A percentile compares a stretch with the other conserved stretches of the same genome.
phyloP scores from a whole-genome alignment of 2,113 vertebrate species.

The Indri indri region DNA sequence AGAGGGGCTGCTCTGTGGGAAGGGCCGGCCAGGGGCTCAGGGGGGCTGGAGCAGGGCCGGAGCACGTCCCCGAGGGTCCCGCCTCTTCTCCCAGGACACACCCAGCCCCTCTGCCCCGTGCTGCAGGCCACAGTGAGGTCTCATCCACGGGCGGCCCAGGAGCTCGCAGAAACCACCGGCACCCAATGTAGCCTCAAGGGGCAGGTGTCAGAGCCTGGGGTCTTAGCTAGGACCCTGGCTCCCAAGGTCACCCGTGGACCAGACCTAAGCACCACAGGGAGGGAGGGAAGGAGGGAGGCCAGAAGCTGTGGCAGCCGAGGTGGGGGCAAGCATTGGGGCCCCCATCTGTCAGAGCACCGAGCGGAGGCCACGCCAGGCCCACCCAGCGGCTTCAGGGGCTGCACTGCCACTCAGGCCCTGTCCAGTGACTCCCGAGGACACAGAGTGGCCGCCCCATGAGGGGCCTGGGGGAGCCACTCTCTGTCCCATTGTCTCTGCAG shows the following conservation, averaged over 20 bases:
- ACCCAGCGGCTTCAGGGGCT: fast-evolving
- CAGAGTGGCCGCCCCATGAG: fast-evolving
- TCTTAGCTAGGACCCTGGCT: background rate
- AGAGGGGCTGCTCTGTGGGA: background rate
- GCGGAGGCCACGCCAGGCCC: background rate
- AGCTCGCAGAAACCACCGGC: fast-evolving
- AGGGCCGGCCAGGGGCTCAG: background rate
- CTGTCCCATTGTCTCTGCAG: background rate
- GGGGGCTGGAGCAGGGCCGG: fast-evolving
- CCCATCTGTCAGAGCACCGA: too few species aligned
- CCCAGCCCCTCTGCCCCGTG: fast-evolving
- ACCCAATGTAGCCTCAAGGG: fast-evolving
- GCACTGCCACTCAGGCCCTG: fast-evolving
- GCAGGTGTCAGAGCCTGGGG: fast-evolving
- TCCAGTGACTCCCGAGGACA: fast-evolving
- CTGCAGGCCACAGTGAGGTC: too few species aligned
- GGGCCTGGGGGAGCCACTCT: fast-evolving
- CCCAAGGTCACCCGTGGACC: background rate
- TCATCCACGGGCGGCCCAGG: fast-evolving
- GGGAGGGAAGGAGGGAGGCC: background rate
- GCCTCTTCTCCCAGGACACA: background rate
- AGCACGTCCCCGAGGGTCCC: fast-evolving
- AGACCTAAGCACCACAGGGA: fast-evolving
- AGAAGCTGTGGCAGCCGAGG: background rate
- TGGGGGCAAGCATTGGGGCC: fast-evolving